A percentile compares a stretch with the other conserved stretches of the same genome.
phyloP scores from a whole-genome alignment of 2,888 invertebrate genomes.

The Eilema depressum region DNA sequence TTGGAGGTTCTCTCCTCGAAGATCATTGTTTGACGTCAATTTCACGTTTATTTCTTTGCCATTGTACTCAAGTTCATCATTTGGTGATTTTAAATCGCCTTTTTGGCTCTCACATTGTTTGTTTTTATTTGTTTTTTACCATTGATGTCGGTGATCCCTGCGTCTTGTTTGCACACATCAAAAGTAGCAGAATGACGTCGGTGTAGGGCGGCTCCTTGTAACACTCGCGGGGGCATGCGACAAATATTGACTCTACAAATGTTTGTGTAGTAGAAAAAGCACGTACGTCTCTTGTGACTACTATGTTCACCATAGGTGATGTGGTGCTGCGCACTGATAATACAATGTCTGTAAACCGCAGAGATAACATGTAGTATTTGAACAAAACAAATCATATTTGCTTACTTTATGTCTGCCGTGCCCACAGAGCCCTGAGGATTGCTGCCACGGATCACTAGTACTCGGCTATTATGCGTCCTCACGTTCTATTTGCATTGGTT shows the following conservation, averaged over 20 bases:
- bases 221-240: slow-evolving; percentile 69
- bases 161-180: slow-evolving; percentile 46
- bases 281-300: slow-evolving; percentile 72
- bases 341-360: slow-evolving; percentile 63
- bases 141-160: slow-evolving; percentile 44
- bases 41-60: slow-evolving; percentile 51
- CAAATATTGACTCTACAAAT: slow-evolving; percentile 83
- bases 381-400: slow-evolving; percentile 80
- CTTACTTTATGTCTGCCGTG: slow-evolving; percentile 66
- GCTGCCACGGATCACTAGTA: slow-evolving; percentile 70
- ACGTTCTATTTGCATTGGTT: slow-evolving; percentile 78
- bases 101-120: slow-evolving; percentile 32
- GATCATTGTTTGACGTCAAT: slow-evolving; percentile 60
- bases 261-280: slow-evolving; percentile 76
- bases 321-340: slow-evolving; percentile 69
- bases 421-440: slow-evolving; percentile 57
- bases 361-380: slow-evolving; percentile 79
- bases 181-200: slow-evolving; percentile 55
- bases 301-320: slow-evolving; percentile 70
- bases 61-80: slow-evolving; percentile 33
- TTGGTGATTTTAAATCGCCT: slow-evolving; percentile 48
- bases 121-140: slow-evolving; percentile 43
- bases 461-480: slow-evolving; percentile 72
- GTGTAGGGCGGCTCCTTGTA: slow-evolving; percentile 67
- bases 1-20: slow-evolving; percentile 60